These are phyloP conservation scores for Drosophila borealis DNA, from an alignment of 2,888 invertebrate species.

Conservation along the genomic window DNA sequence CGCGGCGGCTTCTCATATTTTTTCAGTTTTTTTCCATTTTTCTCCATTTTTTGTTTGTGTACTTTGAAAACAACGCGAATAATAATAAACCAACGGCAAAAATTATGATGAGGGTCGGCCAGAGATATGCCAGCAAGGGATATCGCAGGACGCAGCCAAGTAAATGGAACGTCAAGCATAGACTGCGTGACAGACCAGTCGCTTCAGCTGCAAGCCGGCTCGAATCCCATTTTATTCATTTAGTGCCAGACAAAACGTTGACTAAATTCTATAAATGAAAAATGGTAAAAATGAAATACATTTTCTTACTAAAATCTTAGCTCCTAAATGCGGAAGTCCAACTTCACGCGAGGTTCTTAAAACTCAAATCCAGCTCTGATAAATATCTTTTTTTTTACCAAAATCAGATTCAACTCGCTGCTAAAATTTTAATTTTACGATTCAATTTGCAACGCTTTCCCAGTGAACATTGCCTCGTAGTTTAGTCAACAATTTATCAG, in stretches of 20 bases:
- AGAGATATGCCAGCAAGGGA: conserved; percentile 17
- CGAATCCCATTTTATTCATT: no score
- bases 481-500: conserved; percentile 32
- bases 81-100: conserved; percentile 48
- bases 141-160: conserved; percentile 17
- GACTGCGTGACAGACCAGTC: neutral
- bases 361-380: no score
- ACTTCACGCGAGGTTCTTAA: no score
- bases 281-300: no score
- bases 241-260: no score
- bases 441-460: conserved; percentile 56
- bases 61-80: conserved; percentile 49
- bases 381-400: no score
- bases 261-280: no score
- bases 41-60: conserved; percentile 10
- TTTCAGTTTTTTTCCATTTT: conserved; percentile 1
- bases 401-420: conserved; percentile 6
- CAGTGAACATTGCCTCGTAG: conserved; percentile 23
- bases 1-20: conserved; percentile 18
- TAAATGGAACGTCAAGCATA: neutral
- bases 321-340: no score
- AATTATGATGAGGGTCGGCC: conserved; percentile 66
- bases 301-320: no score
- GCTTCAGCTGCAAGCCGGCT: no score
- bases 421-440: conserved; percentile 37